A percentile compares a stretch with the other conserved stretches of the same genome.
phyloP scores from a whole-genome alignment of 1,140 invertebrate species.

The Apis laboriosa region DNA sequence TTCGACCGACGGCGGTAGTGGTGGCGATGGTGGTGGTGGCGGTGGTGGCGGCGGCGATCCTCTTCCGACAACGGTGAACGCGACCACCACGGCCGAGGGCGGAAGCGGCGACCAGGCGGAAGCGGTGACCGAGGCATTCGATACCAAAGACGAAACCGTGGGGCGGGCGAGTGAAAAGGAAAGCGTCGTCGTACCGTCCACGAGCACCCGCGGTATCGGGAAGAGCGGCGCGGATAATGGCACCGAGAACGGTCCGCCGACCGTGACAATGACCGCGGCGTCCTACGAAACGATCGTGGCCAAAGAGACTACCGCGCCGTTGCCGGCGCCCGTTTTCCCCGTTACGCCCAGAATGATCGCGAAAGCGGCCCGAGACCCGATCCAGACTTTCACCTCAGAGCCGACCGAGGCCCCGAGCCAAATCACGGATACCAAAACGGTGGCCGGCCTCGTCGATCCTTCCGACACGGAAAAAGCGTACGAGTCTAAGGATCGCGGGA shows the following conservation, averaged over 20 bases:
- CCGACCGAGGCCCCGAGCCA: slow-evolving; percentile 1
- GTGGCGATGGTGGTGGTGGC: background rate
- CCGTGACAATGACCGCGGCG: slow-evolving; percentile 51
- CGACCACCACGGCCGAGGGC: slow-evolving; percentile 26
- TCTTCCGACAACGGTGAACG: slow-evolving; percentile 1
- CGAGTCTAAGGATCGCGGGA: slow-evolving; percentile 50
- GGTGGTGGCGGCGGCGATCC: background rate
- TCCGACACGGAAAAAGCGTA: slow-evolving; percentile 78
- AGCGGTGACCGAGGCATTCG: background rate
- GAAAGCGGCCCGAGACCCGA: slow-evolving; percentile 20
- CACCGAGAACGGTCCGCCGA: slow-evolving; percentile 34
- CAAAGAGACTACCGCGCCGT: slow-evolving; percentile 37
- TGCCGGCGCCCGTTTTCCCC: slow-evolving; percentile 58
- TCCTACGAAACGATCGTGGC: slow-evolving; percentile 15
- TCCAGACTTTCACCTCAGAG: slow-evolving; percentile 22
- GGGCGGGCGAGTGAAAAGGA: slow-evolving; percentile 50
- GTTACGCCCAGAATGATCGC: slow-evolving; percentile 69
- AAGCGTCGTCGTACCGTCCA: slow-evolving; percentile 17
- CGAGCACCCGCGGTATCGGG: slow-evolving; percentile 21
- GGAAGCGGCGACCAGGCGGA: background rate
- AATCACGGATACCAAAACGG: slow-evolving; percentile 6
- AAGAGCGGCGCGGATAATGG: background rate
- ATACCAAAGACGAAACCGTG: slow-evolving; percentile 39
- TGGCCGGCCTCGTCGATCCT: slow-evolving; percentile 50
- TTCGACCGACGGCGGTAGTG: too few relatives aligned